Conservation (phyloP, 2,113 vertebrate genomes). For the Melanotaenia duboulayi region DNA sequence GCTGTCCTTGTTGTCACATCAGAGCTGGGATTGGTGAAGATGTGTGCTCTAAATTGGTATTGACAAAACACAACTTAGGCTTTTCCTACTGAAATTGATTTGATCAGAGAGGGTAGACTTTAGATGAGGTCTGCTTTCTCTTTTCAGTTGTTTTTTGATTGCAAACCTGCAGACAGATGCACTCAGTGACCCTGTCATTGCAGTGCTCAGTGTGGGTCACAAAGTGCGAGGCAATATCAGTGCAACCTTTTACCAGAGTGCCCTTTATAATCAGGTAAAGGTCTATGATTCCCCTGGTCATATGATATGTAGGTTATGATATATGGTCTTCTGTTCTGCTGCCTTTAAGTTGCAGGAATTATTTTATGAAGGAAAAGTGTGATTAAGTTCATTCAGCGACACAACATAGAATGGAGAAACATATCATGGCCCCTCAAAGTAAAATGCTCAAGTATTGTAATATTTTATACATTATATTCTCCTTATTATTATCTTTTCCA, state of each 20-base stretch:
- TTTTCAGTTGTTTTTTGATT: conserved; percentile 24
- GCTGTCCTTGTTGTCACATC: conserved; percentile 14
- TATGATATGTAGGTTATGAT: background rate
- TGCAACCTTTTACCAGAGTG: conserved; percentile 41
- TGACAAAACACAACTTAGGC: conserved; percentile 9
- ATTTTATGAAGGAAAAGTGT: background rate
- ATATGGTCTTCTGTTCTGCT: background rate
- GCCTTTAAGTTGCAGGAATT: background rate
- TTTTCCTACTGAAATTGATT: conserved; percentile 32
- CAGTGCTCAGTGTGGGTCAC: conserved; percentile 2
- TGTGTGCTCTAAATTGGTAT: conserved; percentile 14
- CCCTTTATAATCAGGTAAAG: conserved; percentile 29
- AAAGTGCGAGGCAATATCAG: conserved; percentile 36
- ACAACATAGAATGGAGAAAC: too few species aligned
- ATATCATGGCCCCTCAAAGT: too few species aligned
- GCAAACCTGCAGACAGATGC: background rate
- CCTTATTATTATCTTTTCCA: background rate
- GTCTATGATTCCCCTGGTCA: conserved; percentile 1
- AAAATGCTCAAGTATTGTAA: too few species aligned
- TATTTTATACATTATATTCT: background rate
- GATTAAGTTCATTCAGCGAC: background rate
- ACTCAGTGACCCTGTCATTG: background rate
- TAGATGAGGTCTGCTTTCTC: conserved; percentile 6
- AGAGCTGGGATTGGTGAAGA: conserved; percentile 3
- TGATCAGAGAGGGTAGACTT: conserved; percentile 15